A percentile compares a stretch with the other conserved stretches of the same genome.
Conservation (phyloP, 2,113 vertebrate genomes). For the Notothenia rossii region DNA sequence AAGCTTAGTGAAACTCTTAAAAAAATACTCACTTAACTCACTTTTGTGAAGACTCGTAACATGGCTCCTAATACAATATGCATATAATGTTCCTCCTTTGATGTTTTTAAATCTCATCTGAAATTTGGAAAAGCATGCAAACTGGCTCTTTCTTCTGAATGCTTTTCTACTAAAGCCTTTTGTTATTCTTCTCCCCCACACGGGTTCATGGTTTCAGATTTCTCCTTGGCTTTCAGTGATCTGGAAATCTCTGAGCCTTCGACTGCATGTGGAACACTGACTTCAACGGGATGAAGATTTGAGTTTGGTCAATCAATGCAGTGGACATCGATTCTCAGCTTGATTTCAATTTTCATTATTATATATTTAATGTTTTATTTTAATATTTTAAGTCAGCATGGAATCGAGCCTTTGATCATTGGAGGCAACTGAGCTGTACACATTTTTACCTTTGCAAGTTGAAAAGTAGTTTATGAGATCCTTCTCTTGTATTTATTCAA, state of each 20-base stretch:
- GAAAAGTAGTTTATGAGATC: not conserved
- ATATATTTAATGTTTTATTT: not conserved
- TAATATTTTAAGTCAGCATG: not conserved
- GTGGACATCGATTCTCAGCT: not conserved
- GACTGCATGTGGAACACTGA: slow-evolving; percentile 38
- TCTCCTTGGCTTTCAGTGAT: slow-evolving; percentile 47
- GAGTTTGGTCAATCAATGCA: slow-evolving; percentile 28
- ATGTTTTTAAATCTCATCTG: slow-evolving; percentile 61
- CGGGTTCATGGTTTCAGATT: slow-evolving; percentile 55
- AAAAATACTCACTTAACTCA: not conserved
- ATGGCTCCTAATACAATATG: not conserved
- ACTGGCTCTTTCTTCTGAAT: slow-evolving; percentile 41
- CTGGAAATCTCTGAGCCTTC: slow-evolving; percentile 49
- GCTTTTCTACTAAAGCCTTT: slow-evolving; percentile 44
- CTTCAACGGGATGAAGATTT: slow-evolving; percentile 19
- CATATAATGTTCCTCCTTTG: slow-evolving; percentile 36
- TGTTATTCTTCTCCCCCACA: slow-evolving; percentile 61
- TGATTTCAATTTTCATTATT: not conserved
- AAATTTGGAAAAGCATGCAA: slow-evolving; percentile 70
- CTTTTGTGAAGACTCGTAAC: not conserved
- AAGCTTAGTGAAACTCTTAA: not conserved
- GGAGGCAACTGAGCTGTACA: not conserved
- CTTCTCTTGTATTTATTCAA: slow-evolving; percentile 11
- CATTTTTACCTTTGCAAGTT: too few relatives aligned
- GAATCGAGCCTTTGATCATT: not conserved